phyloP scores from a whole-genome alignment of 30 jellyfish, hydroid and myxozoan genomes.

The Cassiopea xamachana region DNA sequence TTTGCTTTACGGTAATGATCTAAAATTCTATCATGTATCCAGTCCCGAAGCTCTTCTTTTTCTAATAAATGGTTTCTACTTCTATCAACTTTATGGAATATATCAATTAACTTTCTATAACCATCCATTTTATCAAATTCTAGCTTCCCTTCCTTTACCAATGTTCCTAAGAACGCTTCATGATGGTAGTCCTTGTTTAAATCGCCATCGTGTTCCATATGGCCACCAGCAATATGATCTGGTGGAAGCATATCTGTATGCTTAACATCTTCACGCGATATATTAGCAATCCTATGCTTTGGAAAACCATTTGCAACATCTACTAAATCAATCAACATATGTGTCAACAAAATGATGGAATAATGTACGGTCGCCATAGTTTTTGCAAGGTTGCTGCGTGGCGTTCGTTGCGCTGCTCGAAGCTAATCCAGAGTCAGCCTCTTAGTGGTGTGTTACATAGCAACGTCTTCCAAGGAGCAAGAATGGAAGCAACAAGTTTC shows the following conservation, averaged over 20 bases:
- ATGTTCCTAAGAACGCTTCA: conserved; percentile 88
- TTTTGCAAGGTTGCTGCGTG: conserved; percentile 4
- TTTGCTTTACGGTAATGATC: conserved; percentile 87
- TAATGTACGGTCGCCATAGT: not conserved
- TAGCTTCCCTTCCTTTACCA: conserved; percentile 84
- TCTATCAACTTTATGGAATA: conserved; percentile 79
- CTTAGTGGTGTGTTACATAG: conserved; percentile 22
- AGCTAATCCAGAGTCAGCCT: not conserved
- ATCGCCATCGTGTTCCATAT: conserved; percentile 93
- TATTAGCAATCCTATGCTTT: conserved; percentile 55
- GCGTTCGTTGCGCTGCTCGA: no score
- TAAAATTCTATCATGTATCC: conserved; percentile 89
- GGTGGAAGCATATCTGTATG: conserved; percentile 89
- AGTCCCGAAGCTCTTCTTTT: conserved; percentile 70
- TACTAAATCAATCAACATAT: not conserved
- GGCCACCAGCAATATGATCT: conserved; percentile 90
- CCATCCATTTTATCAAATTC: conserved; percentile 79
- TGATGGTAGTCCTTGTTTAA: conserved; percentile 88
- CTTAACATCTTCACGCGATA: conserved; percentile 73
- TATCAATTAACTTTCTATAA: conserved; percentile 78
- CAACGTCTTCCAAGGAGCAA: no score
- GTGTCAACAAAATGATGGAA: not conserved
- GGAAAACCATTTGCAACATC: conserved; percentile 31
- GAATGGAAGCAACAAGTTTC: conserved; percentile 23
- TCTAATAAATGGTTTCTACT: conserved; percentile 72